Evolutionary conservation across 2,113 vertebrate species (phyloP).

Genomic region (Pachyramphus minor): DNA sequence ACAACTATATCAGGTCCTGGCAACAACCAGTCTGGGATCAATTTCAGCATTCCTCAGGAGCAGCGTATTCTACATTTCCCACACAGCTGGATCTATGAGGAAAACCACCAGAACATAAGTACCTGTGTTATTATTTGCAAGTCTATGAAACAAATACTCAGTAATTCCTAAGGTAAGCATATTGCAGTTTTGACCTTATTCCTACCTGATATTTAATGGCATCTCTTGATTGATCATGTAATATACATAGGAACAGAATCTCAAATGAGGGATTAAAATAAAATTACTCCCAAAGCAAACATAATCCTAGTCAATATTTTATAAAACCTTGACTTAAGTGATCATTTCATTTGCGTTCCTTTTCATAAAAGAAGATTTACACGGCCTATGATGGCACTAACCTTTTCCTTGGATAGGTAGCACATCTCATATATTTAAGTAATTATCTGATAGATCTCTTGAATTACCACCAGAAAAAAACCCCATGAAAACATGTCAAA

Average conservation of each 20-base stretch:
- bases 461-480: slow-evolving; percentile 38
- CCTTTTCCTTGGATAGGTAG: slow-evolving; percentile 54
- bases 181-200: slow-evolving; percentile 69
- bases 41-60: not conserved
- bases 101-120: not conserved
- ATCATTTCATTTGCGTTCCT: slow-evolving; percentile 62
- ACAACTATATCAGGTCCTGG: not conserved
- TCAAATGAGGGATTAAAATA: slow-evolving; percentile 67
- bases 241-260: slow-evolving; percentile 58
- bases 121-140: slow-evolving; percentile 31
- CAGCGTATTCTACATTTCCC: not conserved
- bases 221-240: slow-evolving; percentile 55
- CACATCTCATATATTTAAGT: slow-evolving; percentile 63
- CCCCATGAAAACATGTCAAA: not conserved
- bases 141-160: slow-evolving; percentile 58
- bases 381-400: slow-evolving; percentile 42
- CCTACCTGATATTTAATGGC: slow-evolving; percentile 38
- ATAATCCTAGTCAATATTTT: slow-evolving; percentile 68
- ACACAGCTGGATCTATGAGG: not conserved
- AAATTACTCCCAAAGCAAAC: slow-evolving; percentile 69
- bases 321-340: slow-evolving; percentile 62
- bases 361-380: slow-evolving; percentile 76
- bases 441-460: slow-evolving; percentile 57
- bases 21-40: not conserved
- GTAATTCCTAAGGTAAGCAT: slow-evolving; percentile 35